Base-by-base conservation (phyloP, 2,113 vertebrate species). In the Xerus inauris region DNA sequence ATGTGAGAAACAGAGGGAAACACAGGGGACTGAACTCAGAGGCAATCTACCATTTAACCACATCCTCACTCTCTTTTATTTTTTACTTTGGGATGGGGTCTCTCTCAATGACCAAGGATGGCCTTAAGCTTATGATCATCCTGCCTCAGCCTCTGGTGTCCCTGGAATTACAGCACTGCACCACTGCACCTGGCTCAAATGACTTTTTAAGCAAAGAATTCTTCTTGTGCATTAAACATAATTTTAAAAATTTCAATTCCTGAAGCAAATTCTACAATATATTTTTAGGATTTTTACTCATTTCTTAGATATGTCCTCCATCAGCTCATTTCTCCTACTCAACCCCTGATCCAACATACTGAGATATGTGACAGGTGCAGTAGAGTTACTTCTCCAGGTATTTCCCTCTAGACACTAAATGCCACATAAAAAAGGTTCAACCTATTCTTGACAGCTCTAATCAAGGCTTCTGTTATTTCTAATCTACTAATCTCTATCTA, bases 121-220 rank as follows among this genome's bases (percentile, higher is more conserved):
- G 24, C 22, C 57, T 59, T 59, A 26, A 59, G 57, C 57, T 59
- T 59, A 26, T 26, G 24, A 59, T 59, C 8, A 24, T 59, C 57
- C 57, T 59, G 57, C 8, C 24, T 59, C 57, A 3, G 57, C 22
- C 57, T 3, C 57, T 9, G 8, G 57, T 24, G 22, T 59, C 20
- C 24, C 57, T 59, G 24, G 57, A 59, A 59, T 59, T 59, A 59
- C 57, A 59, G 57, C 7, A 7, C 20, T 59, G 22, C 57, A 59
- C 57, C 57, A 59, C 20, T 59, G 57, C 24, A 59, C 24, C 57
- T 59, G 57, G 24, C 57, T 59, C 57, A 57, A 57, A 57, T 57
- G 57, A 81, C 40, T 82, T 94, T 89, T 89, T 86, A 93, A 91
- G 90, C 22, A 80, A 84, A 93, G 20, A 32, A 84, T 72, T 90